Base-by-base conservation (phyloP, 2,797 vertebrate genomes). In the Nyctalus aviator region DNA sequence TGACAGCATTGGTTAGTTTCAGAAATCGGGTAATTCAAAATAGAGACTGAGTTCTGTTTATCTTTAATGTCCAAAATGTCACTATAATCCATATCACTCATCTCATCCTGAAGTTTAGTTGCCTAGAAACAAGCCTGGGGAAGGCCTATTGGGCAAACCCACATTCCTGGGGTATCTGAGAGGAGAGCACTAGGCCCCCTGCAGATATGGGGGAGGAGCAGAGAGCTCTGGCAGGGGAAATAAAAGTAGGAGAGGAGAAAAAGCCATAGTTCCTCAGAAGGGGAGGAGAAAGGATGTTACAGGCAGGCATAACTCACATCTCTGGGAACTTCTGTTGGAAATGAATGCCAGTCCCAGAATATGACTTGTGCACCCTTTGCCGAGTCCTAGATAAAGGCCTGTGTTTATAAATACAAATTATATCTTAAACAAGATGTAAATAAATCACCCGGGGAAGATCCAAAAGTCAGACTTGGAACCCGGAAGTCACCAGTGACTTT, bases 391-490 rank as follows among this genome's bases (percentile, higher is more conserved):
- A 96, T 62, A 94, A 90, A 79, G 76, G 77, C 30, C 73, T 55
- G 3, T 90, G 30, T 94, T 94, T 96, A 88, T 79, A 94, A 91
- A 93, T 62, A 93, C 48, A 88, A 88, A 95, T 68, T 90, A 48
- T 62, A 73, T 69, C 96, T 93, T 96, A 96, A 96, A 89, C 55
- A 37, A 37, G 27, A 91, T 94, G 13, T 92, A 96, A 95, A 88
- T 90, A 96, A 88, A 57, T 75, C 50, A 91, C 79, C 64, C 75
- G 50, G 62, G 86, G 37, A 84, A 95, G 23, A 73, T 71, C 53
- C 20, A 25, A 35, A 94, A 95, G 84, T 77, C 79, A 78, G 84
- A 78, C 91, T 90, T 64, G 37, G 62, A 69, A 68, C n/a, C 84
- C 87, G 48, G 86, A 87, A 93, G 88, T 93, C 66, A 21, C 77